Percentiles rank a stretch among this genome's conserved stretches.
Conservation (phyloP, 64 coral and sea anemone genomes). For the Porites lutea region DNA sequence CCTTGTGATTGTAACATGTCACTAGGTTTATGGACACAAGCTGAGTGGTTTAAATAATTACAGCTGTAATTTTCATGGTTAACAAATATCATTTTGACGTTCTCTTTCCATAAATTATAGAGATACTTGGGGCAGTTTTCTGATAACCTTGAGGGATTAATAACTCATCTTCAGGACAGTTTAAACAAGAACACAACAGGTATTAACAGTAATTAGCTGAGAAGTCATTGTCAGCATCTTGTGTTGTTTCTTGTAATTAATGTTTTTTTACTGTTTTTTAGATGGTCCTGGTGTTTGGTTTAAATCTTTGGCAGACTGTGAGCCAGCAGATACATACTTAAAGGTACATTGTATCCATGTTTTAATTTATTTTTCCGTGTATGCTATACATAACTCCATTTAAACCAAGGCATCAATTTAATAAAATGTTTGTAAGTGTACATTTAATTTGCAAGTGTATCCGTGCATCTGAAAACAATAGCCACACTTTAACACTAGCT, state of each 20-base stretch:
- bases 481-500: too few relatives aligned
- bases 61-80: too few relatives aligned
- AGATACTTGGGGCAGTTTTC: slow-evolving; percentile 86
- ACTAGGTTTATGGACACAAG: too few relatives aligned
- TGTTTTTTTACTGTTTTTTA: background rate
- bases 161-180: slow-evolving; percentile 71
- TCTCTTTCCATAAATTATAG: slow-evolving; percentile 18
- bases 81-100: background rate
- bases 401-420: too few relatives aligned
- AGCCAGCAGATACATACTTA: slow-evolving; percentile 89
- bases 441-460: too few relatives aligned
- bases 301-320: slow-evolving; percentile 78
- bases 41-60: too few relatives aligned
- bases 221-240: background rate
- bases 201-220: background rate
- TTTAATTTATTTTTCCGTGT: background rate
- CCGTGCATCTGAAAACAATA: too few relatives aligned
- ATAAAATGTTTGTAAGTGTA: too few relatives aligned
- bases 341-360: slow-evolving; percentile 38
- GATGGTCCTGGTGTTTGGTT: slow-evolving; percentile 89
- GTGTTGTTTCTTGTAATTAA: background rate
- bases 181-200: slow-evolving; percentile 71
- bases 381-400: too few relatives aligned
- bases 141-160: slow-evolving; percentile 77
- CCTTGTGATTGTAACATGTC: too few relatives aligned